These are phyloP conservation scores for Cerastis rubricosa DNA, from an alignment of 2,888 invertebrate species.

Conservation along the genomic window DNA sequence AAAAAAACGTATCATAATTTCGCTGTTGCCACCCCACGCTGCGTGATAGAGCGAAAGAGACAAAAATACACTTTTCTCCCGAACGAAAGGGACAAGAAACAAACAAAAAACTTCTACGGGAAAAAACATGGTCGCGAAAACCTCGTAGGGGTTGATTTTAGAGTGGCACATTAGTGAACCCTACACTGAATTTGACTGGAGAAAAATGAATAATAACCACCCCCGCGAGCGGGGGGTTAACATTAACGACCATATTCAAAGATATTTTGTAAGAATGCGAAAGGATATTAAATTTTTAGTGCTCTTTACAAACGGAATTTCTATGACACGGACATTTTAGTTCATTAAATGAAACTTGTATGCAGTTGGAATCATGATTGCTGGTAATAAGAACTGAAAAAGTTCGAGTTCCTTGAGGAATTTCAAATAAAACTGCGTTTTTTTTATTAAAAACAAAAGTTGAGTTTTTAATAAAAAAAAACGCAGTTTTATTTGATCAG, in stretches of 20 bases:
- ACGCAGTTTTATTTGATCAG: too few species aligned
- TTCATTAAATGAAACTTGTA: conserved; percentile 50
- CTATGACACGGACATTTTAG: conserved; percentile 41
- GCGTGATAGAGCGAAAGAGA: conserved; percentile 81
- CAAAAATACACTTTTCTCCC: conserved; percentile 32
- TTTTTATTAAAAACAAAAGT: not conserved
- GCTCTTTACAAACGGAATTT: conserved; percentile 49
- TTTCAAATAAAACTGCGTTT: not conserved
- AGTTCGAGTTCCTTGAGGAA: not conserved
- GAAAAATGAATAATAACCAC: conserved; percentile 89
- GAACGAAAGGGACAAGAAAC: conserved; percentile 73
- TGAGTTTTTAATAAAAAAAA: too few species aligned
- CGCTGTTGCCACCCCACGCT: conserved; percentile 85
- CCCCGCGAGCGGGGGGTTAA: conserved; percentile 70
- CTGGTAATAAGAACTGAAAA: conserved; percentile 1
- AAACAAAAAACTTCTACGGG: conserved; percentile 87
- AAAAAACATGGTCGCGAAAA: conserved; percentile 90
- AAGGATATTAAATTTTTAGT: conserved; percentile 76
- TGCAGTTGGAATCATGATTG: conserved; percentile 15
- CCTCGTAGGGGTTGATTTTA: conserved; percentile 86
- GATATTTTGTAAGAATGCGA: conserved; percentile 77
- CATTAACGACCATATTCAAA: conserved; percentile 84
- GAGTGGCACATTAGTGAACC: conserved; percentile 88
- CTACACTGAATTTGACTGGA: conserved; percentile 83
- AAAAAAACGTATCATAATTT: conserved; percentile 90